Evolutionary conservation across 2,888 invertebrate genomes (phyloP), one percentile per base, ranked within the genome.

Genomic region (Papilio demoleus): DNA sequence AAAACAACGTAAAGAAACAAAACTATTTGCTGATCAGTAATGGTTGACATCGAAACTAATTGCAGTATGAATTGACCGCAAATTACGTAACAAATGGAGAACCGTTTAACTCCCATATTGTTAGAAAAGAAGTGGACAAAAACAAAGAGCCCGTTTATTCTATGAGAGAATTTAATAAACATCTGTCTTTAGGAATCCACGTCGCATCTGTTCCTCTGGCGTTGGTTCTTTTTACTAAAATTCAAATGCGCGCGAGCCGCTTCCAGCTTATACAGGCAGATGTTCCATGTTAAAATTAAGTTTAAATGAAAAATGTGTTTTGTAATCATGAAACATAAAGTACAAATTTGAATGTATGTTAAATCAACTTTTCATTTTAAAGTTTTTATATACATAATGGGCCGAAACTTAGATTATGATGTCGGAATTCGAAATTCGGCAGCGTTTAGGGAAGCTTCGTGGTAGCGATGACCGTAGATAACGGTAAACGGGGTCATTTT

Each of bases 141-240:
- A 91, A 88, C 86, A 88, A 88, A 86, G 83, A 84, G 81, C 83
- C 86, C 81, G 83, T 77, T 85, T 88, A 88, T 90, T 88, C 90
- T 89, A 90, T 89, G 86, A 85, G 88, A 87, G 88, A 86, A 84
- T 87, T 90, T 89, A 87, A 86, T 87, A 86, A 90, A 89, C 92
- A 92, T 88, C 91, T 92, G 92, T 91, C 87, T 86, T 81, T 79
- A 84, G 85, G 90, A 90, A 90, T 92, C 90, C 90, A 88, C 88
- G 90, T 88, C 88, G 88, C 92, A 92, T 92, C 92, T 92, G 92
- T 90, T 90, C 79, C 81, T 78, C 78, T 79, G 81, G 80, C 76
- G 75, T 75, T 73, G 73, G 75, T 80, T 81, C 83, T 87, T 88
- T 89, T 90, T 90, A 86, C 82, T 81, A 89, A 79, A 89, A 86